Conservation (phyloP, 2,888 invertebrate genomes). For the Lasioglossum zephyrum region DNA sequence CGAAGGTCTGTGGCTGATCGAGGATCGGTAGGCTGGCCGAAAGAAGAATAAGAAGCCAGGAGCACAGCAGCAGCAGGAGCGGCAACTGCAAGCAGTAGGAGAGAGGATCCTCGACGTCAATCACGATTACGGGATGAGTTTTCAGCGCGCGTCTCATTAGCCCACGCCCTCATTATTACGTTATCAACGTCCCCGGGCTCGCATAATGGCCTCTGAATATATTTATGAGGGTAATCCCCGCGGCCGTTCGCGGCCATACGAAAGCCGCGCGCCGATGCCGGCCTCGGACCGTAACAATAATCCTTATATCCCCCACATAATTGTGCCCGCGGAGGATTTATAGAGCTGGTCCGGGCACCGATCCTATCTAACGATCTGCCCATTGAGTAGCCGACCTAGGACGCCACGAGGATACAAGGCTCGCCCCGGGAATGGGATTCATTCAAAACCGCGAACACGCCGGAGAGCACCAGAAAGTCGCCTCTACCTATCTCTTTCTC, state of each 20-base stretch:
- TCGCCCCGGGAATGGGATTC: constrained; percentile 68
- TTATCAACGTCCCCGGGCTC: constrained; percentile 79
- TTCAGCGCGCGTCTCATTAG: constrained; percentile 77
- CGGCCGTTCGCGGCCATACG: constrained; percentile 64
- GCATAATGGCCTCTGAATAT: constrained; percentile 75
- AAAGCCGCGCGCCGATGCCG: constrained; percentile 58
- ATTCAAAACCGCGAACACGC: constrained; percentile 62
- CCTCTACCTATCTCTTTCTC: neutral
- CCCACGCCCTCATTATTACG: constrained; percentile 81
- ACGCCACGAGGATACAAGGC: constrained; percentile 56
- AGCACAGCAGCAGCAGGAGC: neutral
- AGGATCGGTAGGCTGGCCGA: constrained; percentile 2
- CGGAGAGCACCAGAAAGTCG: constrained; percentile 3
- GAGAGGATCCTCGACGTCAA: constrained; percentile 65
- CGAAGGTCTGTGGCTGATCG: constrained; percentile 18
- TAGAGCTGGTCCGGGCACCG: constrained; percentile 77
- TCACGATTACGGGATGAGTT: constrained; percentile 74
- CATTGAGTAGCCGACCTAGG: constrained; percentile 79
- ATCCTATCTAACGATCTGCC: constrained; percentile 82
- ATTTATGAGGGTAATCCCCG: constrained; percentile 79
- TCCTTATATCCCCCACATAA: constrained; percentile 82
- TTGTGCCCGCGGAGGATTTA: constrained; percentile 83
- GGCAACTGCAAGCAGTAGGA: constrained; percentile 2
- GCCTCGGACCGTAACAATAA: constrained; percentile 79
- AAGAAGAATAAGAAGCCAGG: constrained; percentile 12